Conservation (phyloP, 1,140 invertebrate species). For the Zaprionus capensis region DNA sequence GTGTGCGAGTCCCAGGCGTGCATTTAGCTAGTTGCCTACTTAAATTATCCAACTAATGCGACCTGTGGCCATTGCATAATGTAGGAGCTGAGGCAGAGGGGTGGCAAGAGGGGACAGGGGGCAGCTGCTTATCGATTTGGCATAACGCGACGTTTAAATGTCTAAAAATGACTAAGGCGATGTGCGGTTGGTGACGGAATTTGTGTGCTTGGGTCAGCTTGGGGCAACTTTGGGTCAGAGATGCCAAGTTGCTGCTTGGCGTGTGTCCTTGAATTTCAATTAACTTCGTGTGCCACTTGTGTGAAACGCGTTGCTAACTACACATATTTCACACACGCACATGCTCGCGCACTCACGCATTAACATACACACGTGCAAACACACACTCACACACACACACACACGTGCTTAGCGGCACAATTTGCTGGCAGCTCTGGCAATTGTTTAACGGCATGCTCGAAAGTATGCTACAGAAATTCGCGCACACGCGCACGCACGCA, state of each 20-base stretch:
- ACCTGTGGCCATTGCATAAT: conserved; percentile 69
- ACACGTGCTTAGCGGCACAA: conserved; percentile 9
- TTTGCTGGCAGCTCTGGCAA: conserved; percentile 48
- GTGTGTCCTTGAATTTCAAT: conserved; percentile 77
- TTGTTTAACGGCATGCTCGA: conserved; percentile 64
- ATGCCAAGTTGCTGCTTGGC: conserved; percentile 10
- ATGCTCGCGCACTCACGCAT: conserved; percentile 57
- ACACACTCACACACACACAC: conserved; percentile 62
- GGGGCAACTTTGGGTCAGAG: conserved; percentile 1
- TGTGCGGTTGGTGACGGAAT: conserved; percentile 11
- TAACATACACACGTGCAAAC: conserved; percentile 32
- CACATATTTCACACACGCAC: conserved; percentile 2
- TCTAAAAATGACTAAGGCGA: not conserved
- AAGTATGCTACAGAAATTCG: conserved; percentile 65
- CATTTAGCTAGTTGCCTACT: conserved; percentile 66
- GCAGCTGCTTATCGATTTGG: conserved; percentile 39
- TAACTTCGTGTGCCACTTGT: conserved; percentile 41
- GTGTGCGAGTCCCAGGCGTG: conserved; percentile 53
- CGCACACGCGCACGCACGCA: conserved; percentile 40
- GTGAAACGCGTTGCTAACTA: too few species aligned
- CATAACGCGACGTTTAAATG: conserved; percentile 30
- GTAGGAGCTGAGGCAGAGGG: not conserved
- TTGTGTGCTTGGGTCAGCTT: conserved; percentile 8
- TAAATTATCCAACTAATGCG: conserved; percentile 55
- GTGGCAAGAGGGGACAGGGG: not conserved